phyloP scores from a whole-genome alignment of 1,140 invertebrate species.

The Mycetomoellerius zeteki region DNA sequence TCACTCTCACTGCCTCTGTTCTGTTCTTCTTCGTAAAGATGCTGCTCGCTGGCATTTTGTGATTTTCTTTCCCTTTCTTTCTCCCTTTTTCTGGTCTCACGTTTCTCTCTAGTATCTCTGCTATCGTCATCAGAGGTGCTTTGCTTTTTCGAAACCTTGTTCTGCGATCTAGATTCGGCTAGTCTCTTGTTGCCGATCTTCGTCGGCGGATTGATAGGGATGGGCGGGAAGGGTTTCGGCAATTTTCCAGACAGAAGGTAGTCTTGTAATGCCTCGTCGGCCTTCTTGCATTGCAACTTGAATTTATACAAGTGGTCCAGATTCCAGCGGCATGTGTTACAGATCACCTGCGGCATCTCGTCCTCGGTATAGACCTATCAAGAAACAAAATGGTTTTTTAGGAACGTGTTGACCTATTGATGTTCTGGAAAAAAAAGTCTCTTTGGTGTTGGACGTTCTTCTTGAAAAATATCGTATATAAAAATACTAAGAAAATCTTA shows the following conservation, averaged over 20 bases:
- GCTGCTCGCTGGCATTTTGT: slow-evolving; percentile 64
- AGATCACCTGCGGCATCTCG: slow-evolving; percentile 91
- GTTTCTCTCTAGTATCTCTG: slow-evolving; percentile 33
- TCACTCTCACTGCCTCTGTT: slow-evolving; percentile 85
- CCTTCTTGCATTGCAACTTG: slow-evolving; percentile 91
- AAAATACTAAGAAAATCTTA: not conserved
- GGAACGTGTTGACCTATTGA: not conserved
- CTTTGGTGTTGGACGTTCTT: not conserved
- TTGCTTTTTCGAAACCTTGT: slow-evolving; percentile 78
- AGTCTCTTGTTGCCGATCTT: slow-evolving; percentile 73
- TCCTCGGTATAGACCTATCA: slow-evolving; percentile 90
- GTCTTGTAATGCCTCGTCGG: slow-evolving; percentile 90
- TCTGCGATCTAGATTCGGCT: slow-evolving; percentile 76
- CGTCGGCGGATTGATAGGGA: slow-evolving; percentile 77
- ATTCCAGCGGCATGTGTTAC: slow-evolving; percentile 89
- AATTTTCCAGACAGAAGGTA: slow-evolving; percentile 90
- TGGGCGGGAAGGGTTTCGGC: slow-evolving; percentile 86
- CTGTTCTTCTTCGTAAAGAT: slow-evolving; percentile 86
- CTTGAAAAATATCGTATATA: too few species aligned
- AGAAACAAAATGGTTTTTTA: slow-evolving; percentile 62
- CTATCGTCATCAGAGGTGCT: slow-evolving; percentile 81
- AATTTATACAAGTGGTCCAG: slow-evolving; percentile 91
- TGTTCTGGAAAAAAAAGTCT: slow-evolving; percentile 19
- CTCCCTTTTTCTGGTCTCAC: slow-evolving; percentile 68
- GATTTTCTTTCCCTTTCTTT: slow-evolving; percentile 49